A percentile compares a stretch with the other conserved stretches of the same genome.
These are phyloP conservation scores for Aradophagus sp. DNA, from an alignment of 1,140 invertebrate genomes.

Conservation along the genomic window DNA sequence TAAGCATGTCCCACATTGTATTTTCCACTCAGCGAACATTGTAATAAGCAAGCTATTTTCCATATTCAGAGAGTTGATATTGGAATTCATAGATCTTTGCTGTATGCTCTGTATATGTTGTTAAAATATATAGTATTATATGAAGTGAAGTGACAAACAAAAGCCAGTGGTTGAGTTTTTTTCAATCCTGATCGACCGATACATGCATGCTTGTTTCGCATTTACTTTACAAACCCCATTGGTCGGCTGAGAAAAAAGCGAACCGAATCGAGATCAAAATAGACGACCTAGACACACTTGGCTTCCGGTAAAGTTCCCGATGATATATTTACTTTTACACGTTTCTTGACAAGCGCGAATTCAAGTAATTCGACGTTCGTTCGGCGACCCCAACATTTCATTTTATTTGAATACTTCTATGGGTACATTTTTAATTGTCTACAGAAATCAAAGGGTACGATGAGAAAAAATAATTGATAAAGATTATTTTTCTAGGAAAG, in stretches of 20 bases:
- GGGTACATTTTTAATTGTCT: too few species aligned
- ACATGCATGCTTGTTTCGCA: too few species aligned
- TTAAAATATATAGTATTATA: slow-evolving; percentile 68
- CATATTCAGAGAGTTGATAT: slow-evolving; percentile 64
- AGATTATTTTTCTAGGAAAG: too few species aligned
- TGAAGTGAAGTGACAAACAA: slow-evolving; percentile 33
- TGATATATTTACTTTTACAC: slow-evolving; percentile 9
- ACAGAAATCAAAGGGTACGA: too few species aligned
- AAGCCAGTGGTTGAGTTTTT: slow-evolving; percentile 11
- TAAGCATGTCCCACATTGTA: slow-evolving; percentile 61
- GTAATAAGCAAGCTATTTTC: slow-evolving; percentile 69
- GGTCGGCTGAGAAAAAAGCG: slow-evolving; percentile 11
- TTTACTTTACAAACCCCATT: slow-evolving; percentile 22
- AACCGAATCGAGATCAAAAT: slow-evolving; percentile 47
- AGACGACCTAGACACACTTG: slow-evolving; percentile 64
- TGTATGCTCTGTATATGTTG: slow-evolving; percentile 72
- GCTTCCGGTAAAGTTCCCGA: slow-evolving; percentile 23
- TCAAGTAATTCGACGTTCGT: too few species aligned
- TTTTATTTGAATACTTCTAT: too few species aligned
- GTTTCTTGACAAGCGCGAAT: too few species aligned
- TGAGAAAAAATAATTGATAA: too few species aligned
- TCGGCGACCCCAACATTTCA: too few species aligned
- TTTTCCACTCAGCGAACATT: slow-evolving; percentile 69
- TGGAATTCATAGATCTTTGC: slow-evolving; percentile 68
- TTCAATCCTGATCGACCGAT: too few species aligned